Conservation (phyloP, 2,888 invertebrate species). For the Strigamia maritima region DNA sequence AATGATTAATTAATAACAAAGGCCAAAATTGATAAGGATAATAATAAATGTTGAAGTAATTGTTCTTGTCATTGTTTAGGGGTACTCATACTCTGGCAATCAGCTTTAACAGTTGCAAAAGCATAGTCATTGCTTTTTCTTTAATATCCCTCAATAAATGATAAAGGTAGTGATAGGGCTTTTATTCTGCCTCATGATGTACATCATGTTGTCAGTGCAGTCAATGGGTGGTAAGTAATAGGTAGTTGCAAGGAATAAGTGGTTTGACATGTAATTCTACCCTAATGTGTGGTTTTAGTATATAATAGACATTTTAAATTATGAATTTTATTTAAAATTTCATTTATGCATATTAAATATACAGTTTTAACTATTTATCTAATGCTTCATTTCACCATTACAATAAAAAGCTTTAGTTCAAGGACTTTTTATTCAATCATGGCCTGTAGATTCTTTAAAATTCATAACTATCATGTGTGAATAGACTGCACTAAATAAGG, state of each 20-base stretch:
- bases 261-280: neutral
- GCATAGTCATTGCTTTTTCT: neutral
- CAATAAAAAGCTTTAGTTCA: neutral
- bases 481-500: too few species aligned
- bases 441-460: too few species aligned
- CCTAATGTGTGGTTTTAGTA: neutral
- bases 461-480: too few species aligned
- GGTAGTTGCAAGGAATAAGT: neutral
- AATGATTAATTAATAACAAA: too few species aligned
- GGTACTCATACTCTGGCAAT: neutral
- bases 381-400: neutral
- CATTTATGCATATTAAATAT: neutral
- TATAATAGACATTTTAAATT: too few species aligned
- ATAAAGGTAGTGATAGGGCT: neutral
- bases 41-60: too few species aligned
- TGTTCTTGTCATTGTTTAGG: too few species aligned
- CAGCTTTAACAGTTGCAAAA: neutral
- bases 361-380: neutral
- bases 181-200: constrained; percentile 1
- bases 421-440: neutral
- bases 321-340: too few species aligned
- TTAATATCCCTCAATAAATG: neutral
- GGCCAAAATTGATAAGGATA: too few species aligned
- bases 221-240: neutral
- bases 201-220: constrained; percentile 7